phyloP scores from a whole-genome alignment of 2,797 vertebrate species.

The Spea hammondii region DNA sequence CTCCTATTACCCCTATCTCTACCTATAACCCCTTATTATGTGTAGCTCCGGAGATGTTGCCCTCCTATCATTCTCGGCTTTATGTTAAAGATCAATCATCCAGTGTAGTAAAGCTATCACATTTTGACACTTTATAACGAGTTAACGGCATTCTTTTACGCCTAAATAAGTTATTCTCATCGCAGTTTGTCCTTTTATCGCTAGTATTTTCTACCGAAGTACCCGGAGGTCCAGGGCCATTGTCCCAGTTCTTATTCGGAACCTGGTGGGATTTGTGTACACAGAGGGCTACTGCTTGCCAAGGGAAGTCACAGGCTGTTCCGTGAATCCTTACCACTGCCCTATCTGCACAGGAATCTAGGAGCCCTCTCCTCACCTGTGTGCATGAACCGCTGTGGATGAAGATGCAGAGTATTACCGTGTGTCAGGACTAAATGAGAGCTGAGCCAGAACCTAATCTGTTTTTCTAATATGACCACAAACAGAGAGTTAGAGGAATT shows the following conservation, averaged over 20 bases:
- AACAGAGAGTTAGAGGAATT: conserved; percentile 93
- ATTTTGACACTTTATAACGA: background rate
- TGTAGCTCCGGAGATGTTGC: background rate
- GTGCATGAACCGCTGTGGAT: conserved; percentile 59
- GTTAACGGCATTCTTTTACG: background rate
- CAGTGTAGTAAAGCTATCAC: no score
- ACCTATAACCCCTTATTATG: background rate
- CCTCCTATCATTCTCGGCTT: no score
- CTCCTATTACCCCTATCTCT: background rate
- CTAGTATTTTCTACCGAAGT: background rate
- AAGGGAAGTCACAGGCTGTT: conserved; percentile 1
- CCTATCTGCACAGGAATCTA: conserved; percentile 34
- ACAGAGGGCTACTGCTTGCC: conserved; percentile 10
- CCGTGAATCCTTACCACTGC: background rate
- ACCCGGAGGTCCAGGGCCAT: background rate
- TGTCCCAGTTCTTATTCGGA: background rate
- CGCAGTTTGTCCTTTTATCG: background rate
- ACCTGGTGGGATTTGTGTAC: background rate
- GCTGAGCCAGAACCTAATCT: conserved; percentile 85
- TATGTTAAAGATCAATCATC: no score
- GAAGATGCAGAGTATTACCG: conserved; percentile 89
- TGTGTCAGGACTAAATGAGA: conserved; percentile 91
- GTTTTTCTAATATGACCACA: conserved; percentile 98
- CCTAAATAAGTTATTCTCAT: background rate
- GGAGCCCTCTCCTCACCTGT: conserved; percentile 40